Percentiles rank a stretch among this genome's conserved stretches.
phyloP scores from a whole-genome alignment of 1,140 invertebrate species.

The Zaprionus davidi region DNA sequence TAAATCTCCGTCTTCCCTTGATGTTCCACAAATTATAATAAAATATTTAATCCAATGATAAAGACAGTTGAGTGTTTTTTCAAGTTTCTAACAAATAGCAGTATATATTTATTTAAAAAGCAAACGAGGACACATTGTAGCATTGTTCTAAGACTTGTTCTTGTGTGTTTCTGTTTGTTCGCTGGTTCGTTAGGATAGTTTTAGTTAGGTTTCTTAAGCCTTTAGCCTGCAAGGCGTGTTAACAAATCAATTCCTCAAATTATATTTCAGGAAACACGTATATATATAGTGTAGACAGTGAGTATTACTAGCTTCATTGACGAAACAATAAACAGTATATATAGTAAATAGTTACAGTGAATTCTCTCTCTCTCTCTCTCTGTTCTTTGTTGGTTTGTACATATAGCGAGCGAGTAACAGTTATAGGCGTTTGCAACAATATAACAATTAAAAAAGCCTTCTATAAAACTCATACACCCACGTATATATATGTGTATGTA shows the following conservation, averaged over 20 bases:
- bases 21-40: constrained; percentile 1
- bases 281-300: constrained; percentile 46
- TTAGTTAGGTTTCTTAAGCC: neutral
- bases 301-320: constrained; percentile 42
- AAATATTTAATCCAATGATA: constrained; percentile 9
- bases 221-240: constrained; percentile 39
- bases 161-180: constrained; percentile 37
- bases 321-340: constrained; percentile 35
- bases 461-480: constrained; percentile 43
- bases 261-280: constrained; percentile 69
- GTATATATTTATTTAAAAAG: constrained; percentile 61
- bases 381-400: constrained; percentile 53
- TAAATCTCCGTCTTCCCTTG: constrained; percentile 26
- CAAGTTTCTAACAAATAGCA: constrained; percentile 68
- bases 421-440: constrained; percentile 35
- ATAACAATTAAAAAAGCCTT: constrained; percentile 52
- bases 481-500: neutral
- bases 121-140: constrained; percentile 41
- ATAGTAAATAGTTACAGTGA: constrained; percentile 41
- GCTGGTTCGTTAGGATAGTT: constrained; percentile 31
- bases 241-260: constrained; percentile 80
- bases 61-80: neutral
- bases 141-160: constrained; percentile 16
- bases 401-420: constrained; percentile 64
- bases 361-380: constrained; percentile 14